A percentile compares a stretch with the other conserved stretches of the same genome.
Conservation (phyloP, 2,113 vertebrate species). For the Mungos mungo region DNA sequence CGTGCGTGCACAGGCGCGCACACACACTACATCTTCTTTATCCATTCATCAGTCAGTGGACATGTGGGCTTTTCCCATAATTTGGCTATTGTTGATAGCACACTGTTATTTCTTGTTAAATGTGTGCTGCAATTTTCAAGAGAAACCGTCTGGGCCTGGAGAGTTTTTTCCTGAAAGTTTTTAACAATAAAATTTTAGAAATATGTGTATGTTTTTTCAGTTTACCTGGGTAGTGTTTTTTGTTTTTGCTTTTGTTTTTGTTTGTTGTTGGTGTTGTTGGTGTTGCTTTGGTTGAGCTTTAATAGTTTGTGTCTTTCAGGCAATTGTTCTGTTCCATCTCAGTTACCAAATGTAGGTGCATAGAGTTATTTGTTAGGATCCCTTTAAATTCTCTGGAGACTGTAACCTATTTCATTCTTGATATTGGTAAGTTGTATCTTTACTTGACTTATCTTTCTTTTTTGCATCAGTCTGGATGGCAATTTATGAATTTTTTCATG, state of each 20-base stretch:
- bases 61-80: too few relatives aligned
- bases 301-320: neutral
- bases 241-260: neutral
- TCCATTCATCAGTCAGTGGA: too few relatives aligned
- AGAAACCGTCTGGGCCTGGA: neutral
- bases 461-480: neutral
- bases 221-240: neutral
- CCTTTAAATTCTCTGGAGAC: neutral
- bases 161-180: neutral
- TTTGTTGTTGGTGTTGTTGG: too few relatives aligned
- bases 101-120: neutral
- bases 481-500: neutral
- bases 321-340: neutral
- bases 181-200: neutral
- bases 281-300: neutral
- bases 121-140: neutral
- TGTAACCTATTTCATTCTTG: neutral
- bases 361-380: neutral
- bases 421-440: neutral
- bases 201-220: neutral
- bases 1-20: too few relatives aligned
- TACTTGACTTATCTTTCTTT: neutral
- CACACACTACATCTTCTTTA: too few relatives aligned
- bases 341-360: neutral
- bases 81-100: too few relatives aligned